These are phyloP conservation scores for Tetranychus truncatus DNA, from an alignment of 2,888 invertebrate species.

Conservation along the genomic window DNA sequence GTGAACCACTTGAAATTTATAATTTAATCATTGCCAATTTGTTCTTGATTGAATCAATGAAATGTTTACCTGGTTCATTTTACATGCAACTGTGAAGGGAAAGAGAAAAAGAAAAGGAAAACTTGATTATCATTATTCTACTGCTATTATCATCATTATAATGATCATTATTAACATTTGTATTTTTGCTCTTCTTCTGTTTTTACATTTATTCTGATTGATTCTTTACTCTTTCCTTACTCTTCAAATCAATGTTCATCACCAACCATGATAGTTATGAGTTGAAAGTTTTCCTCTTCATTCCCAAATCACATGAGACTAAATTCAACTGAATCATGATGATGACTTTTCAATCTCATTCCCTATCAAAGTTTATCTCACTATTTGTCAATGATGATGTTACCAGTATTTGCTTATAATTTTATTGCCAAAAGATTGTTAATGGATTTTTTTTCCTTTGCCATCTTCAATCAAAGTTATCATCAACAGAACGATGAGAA, in stretches of 20 bases:
- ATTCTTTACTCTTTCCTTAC: background rate
- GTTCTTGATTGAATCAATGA: too few relatives aligned
- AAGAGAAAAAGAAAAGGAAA: too few relatives aligned
- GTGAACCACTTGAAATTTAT: too few relatives aligned
- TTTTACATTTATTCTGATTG: background rate
- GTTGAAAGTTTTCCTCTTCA: background rate
- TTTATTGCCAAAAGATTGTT: background rate
- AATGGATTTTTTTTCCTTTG: background rate
- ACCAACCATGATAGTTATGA: too few relatives aligned
- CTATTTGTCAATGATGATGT: background rate
- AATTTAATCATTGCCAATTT: too few relatives aligned
- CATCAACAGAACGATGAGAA: background rate
- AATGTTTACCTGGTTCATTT: too few relatives aligned
- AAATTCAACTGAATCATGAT: too few relatives aligned
- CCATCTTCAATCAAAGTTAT: background rate
- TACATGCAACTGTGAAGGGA: too few relatives aligned
- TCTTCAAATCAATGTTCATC: too few relatives aligned
- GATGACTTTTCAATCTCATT: too few relatives aligned
- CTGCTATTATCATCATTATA: background rate
- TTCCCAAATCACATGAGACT: background rate
- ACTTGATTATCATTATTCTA: too few relatives aligned
- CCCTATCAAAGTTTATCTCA: background rate
- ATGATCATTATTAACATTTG: background rate
- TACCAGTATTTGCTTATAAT: background rate
- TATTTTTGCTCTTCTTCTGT: background rate